phyloP scores from a whole-genome alignment of 2,797 vertebrate species.

The Ataeniobius toweri region DNA sequence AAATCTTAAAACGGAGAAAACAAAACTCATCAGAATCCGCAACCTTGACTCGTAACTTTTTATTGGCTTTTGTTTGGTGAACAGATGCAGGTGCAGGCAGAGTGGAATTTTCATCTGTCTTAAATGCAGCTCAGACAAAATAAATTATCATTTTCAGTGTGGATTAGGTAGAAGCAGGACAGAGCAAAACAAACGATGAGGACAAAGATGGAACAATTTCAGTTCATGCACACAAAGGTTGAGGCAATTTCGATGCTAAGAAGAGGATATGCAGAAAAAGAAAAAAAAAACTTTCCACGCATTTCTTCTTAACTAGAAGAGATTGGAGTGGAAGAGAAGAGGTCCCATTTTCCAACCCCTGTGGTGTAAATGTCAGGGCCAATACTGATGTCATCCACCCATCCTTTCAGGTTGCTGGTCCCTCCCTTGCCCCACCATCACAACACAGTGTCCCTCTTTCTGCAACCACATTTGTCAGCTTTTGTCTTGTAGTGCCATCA shows the following conservation, averaged over 20 bases:
- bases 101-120: constrained; percentile 17
- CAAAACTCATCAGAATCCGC: constrained; percentile 22
- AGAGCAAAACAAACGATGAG: constrained; percentile 29
- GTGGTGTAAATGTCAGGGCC: constrained; percentile 46
- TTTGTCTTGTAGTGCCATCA: constrained; percentile 53
- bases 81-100: neutral
- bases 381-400: constrained; percentile 41
- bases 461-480: constrained; percentile 42
- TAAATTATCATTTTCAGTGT: constrained; percentile 11
- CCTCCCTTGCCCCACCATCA: neutral
- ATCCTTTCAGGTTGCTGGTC: constrained; percentile 11
- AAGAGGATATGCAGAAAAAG: constrained; percentile 12
- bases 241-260: constrained; percentile 46
- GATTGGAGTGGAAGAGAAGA: constrained; percentile 15
- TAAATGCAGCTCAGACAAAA: constrained; percentile 17
- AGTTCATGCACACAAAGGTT: constrained; percentile 57
- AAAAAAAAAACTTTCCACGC: constrained; percentile 27
- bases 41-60: constrained; percentile 39
- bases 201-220: constrained; percentile 36
- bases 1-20: constrained; percentile 36
- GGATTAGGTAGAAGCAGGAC: constrained; percentile 15
- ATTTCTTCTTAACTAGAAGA: constrained; percentile 12
- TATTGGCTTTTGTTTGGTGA: constrained; percentile 25
- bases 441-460: constrained; percentile 4
- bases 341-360: constrained; percentile 28